Base-by-base conservation (phyloP, 2,888 invertebrate genomes). In the Yponomeuta sedellus region DNA sequence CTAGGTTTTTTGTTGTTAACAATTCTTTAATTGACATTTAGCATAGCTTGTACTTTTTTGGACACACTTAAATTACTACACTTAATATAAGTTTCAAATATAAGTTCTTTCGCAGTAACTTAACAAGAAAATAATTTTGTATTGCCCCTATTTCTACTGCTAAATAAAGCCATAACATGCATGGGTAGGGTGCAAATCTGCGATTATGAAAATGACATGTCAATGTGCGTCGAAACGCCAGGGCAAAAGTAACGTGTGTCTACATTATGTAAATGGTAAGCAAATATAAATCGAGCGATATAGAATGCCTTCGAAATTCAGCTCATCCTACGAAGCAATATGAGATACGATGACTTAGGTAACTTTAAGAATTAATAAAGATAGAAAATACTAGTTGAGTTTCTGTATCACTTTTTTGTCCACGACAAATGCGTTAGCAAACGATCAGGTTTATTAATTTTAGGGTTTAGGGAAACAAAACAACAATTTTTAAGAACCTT, bases 171-270 rank as follows among this genome's bases (percentile, higher is more conserved):
- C 16, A 16, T 52, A 12, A 16, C 12, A 16, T 52, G 44, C 16
- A 52, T 16, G 44, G 16, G 44, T 52, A 16, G 44, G 44, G 44
- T 52, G 44, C 16, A 52, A 16, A 12, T 52, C 44, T 12, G 2
- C 44, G 82, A 85, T 85, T 85, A 85, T 85, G 80, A 82, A 84
- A 85, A 85, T 83, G 74, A 73, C 79, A 74, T 79, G 82, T 83
- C 81, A 79, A 62, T 22, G 72, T 68, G 73, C 73, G 66, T 34
- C 34, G 44, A 52, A 52, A 16, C 16, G 44, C 44, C 1, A 52
- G 1, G 12, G 16, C 3, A 12, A 52, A 16, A 52, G 44, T 52
- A 52, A 52, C 44, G 16, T 52, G 44, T 52, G 44, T 16, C 44
- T 52, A 52, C 44, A 52, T 52, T 16, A 52, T 52, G 44, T 12